Evolutionary conservation across 2,113 vertebrate genomes (phyloP), one percentile per base, ranked within the genome.

Genomic region (Saguinus imperator): DNA sequence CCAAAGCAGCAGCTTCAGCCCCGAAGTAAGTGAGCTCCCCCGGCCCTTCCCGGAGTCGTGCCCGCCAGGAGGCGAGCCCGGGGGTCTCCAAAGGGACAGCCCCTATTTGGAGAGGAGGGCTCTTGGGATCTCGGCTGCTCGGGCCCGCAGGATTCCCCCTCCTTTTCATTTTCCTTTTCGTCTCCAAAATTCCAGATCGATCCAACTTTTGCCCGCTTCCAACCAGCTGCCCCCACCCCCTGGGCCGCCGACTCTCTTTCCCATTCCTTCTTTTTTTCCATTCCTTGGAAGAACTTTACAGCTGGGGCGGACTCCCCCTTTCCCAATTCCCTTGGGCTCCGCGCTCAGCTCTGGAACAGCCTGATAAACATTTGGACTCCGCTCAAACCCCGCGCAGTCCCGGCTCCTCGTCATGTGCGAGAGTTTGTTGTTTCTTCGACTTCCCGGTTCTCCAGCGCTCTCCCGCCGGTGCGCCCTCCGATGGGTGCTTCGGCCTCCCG

Each of bases 1-100:
- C 89, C 97, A 98, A 32, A 95, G 96, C 97, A 91, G 81, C 95
- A 96, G 61, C 96, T 98, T 98, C 97, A 98, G 97, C 85, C 98
- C 98, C 87, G 98, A 98, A 97, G 98, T 98, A 97, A 98, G 98
- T 98, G 96, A 96, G 91, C 88, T 77, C 84, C 87, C 79, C 79
- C 23, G 89, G 94, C 72, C 92, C 61, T 43, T 77, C 84, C 81
- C 76, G 68, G 70, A 82, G 92, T 76, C 75, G 76, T 66, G 72
- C 85, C 95, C 23, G 27, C 95, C 50, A 16, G 75, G 83, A 96
- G 91, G 94, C 85, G 58, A 93, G 55, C 83, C 85, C 83, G 37
- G 77, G 87, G 87, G 88, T 83, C 87, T 76, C 94, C 80, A 0
- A 27, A 76, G 73, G 84, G 45, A 55, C 80, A 58, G 37, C 80